These are phyloP conservation scores for Phaedon cochleariae DNA, from an alignment of 2,888 invertebrate genomes.

Conservation along the genomic window DNA sequence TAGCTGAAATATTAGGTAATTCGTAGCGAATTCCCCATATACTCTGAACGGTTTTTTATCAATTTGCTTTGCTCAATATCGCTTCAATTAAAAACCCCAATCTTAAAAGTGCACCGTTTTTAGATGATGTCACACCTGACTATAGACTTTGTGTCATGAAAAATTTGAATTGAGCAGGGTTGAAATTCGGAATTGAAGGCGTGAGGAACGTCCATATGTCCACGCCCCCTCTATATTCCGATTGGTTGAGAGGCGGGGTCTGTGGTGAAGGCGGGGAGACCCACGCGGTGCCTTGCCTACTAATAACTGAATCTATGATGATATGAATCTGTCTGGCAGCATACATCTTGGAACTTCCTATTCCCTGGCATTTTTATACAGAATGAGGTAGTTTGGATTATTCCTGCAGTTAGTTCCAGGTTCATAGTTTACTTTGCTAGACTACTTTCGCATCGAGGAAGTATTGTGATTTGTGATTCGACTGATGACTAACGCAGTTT, in stretches of 20 bases:
- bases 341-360: too few species aligned
- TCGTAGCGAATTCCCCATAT: background rate
- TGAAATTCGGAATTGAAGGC: too few species aligned
- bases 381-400: background rate
- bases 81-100: too few species aligned
- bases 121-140: too few species aligned
- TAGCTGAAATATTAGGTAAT: background rate
- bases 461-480: constrained; percentile 39
- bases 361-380: background rate
- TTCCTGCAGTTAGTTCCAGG: background rate
- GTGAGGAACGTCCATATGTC: too few species aligned
- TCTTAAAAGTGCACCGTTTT: too few species aligned
- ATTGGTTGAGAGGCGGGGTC: background rate
- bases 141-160: too few species aligned
- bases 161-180: too few species aligned
- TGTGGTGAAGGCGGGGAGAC: background rate
- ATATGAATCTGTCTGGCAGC: background rate
- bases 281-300: background rate
- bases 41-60: background rate
- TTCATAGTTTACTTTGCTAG: background rate
- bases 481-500: constrained; percentile 27
- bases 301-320: background rate
- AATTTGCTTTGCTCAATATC: background rate
- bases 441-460: constrained; percentile 20
- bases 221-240: background rate